Conservation (phyloP, 1,140 invertebrate genomes). For the Anastrepha obliqua region DNA sequence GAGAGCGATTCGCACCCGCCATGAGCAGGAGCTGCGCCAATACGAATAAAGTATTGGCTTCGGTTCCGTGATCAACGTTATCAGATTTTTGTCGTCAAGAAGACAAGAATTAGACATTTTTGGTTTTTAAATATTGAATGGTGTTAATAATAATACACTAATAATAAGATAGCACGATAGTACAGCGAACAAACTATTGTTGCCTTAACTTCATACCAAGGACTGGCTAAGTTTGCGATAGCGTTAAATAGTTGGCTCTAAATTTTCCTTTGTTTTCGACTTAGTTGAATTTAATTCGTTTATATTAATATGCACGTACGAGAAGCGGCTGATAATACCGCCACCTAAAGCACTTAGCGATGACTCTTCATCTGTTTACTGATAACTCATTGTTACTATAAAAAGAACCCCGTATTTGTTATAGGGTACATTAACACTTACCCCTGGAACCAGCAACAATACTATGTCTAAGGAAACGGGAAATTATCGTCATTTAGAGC, state of each 20-base stretch:
- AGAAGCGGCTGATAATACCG: too few relatives aligned
- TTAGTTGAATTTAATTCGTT: not conserved
- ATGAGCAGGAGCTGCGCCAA: conserved; percentile 93
- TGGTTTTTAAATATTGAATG: not conserved
- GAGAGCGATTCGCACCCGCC: conserved; percentile 92
- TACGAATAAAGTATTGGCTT: conserved; percentile 93
- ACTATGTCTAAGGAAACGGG: too few relatives aligned
- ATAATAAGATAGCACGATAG: not conserved
- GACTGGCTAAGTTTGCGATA: not conserved
- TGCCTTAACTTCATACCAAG: not conserved
- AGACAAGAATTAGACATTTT: conserved; percentile 16
- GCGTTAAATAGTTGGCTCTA: not conserved
- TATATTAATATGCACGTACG: not conserved
- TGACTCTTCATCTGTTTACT: too few relatives aligned
- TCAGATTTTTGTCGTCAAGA: not conserved
- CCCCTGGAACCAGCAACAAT: too few relatives aligned
- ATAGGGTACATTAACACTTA: too few relatives aligned
- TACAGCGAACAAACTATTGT: not conserved
- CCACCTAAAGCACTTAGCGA: too few relatives aligned
- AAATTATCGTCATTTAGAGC: too few relatives aligned
- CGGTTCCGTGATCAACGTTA: not conserved
- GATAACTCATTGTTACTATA: too few relatives aligned
- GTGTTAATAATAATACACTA: too few relatives aligned
- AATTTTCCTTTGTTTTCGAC: not conserved
- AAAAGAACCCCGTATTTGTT: too few relatives aligned